Conservation (phyloP, 2,888 invertebrate species). For the Sturmia bella region DNA sequence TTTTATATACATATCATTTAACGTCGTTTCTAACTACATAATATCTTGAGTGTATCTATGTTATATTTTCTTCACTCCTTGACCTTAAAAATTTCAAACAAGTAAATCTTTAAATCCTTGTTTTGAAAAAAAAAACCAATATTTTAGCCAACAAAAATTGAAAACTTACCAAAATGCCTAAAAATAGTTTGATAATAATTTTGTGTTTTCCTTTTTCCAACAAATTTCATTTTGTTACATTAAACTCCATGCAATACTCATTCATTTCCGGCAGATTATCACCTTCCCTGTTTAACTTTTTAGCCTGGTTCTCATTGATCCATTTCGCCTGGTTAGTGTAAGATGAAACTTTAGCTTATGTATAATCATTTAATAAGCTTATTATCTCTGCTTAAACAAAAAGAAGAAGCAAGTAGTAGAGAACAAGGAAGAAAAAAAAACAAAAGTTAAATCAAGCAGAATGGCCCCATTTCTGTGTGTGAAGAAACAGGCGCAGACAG, state of each 20-base stretch:
- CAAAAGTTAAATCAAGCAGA: conserved; percentile 64
- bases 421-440: conserved; percentile 2
- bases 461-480: conserved; percentile 65
- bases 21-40: no score
- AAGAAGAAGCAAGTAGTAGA: background rate
- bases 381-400: conserved; percentile 57
- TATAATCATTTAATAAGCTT: conserved; percentile 68
- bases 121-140: background rate
- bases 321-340: conserved; percentile 42
- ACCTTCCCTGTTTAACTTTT: conserved; percentile 13
- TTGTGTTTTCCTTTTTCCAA: conserved; percentile 1
- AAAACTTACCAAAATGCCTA: background rate
- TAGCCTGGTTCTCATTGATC: conserved; percentile 34
- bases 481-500: conserved; percentile 36
- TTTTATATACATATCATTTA: no score
- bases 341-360: conserved; percentile 56
- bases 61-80: no score
- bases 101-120: background rate
- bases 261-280: conserved; percentile 58
- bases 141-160: background rate
- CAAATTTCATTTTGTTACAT: background rate
- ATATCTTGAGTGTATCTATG: no score
- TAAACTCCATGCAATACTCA: conserved; percentile 29
- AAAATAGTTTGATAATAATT: background rate
- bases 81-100: background rate